Base-by-base conservation (phyloP, 2,113 vertebrate species). In the Hemiscyllium ocellatum region DNA sequence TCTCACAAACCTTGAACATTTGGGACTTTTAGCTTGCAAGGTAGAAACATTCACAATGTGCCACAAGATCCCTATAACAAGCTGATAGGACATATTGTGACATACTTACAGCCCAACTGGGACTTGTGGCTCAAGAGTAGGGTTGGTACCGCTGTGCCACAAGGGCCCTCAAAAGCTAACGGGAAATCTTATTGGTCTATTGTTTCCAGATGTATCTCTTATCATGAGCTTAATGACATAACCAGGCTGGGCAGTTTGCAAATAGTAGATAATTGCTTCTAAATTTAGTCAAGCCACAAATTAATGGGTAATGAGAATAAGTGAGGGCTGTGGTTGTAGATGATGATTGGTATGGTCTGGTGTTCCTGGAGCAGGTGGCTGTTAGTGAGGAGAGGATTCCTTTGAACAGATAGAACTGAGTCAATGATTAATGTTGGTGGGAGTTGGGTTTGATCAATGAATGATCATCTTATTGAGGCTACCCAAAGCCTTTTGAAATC, bases 191-290 rank as follows among this genome's bases (percentile, higher is more conserved):
- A 66, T 93, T 65, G 26, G 86, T 61, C 89, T 91, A 91, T 91
- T 91, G 61, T 91, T 91, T 93, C 56, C 89, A 93, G 61, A 19
- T 93, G 33, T 93, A n/a, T 93, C 61, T 93, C 89, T 93, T 93
- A n/a, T 22, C 61, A 66, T 33, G 68, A 91, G 37, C 37, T 37
- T 66, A 93, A 83, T 3, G 66, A 93, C 66, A 93, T 93, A 93
- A 93, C 65, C 61, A 37, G 61, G 89, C 89, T n/a, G 66, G 89
- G 89, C 89, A 93, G 26, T n/a, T 66, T 66, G 33, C 52, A 90
- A 89, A 90, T 29, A 66, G 22, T 33, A 93, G 61, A n/a, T 61
- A 37, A 37, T 37, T 93, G 89, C 89, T 91, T 29, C 87, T 65
- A 5, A 91, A 65, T 91, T n/a, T 65, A 65, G 87, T 13, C 52